phyloP scores from a whole-genome alignment of 2,888 invertebrate genomes.

The Caenorhabditis doughertyi region DNA sequence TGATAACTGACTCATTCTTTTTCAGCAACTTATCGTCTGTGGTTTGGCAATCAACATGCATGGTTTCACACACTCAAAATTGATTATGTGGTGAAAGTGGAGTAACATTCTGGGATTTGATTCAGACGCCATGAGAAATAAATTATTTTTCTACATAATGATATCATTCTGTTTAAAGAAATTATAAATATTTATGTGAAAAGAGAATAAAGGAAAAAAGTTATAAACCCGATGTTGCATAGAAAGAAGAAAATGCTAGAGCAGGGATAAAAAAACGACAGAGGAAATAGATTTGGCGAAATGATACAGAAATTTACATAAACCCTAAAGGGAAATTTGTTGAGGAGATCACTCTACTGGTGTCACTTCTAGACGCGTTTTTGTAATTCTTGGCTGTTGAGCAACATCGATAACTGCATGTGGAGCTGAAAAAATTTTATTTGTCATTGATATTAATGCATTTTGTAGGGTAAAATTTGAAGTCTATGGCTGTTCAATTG shows the following conservation, averaged over 20 bases:
- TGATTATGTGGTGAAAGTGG: constrained; percentile 56
- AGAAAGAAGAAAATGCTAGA: constrained; percentile 21
- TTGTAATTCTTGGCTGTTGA: constrained; percentile 55
- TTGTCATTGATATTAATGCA: neutral
- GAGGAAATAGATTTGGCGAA: constrained; percentile 1
- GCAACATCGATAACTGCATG: constrained; percentile 53
- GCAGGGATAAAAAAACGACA: neutral
- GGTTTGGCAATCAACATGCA: constrained; percentile 81
- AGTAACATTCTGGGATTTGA: neutral
- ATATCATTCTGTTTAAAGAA: constrained; percentile 18
- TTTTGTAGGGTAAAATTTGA: too few species aligned
- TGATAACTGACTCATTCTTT: constrained; percentile 18
- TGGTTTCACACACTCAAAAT: constrained; percentile 80
- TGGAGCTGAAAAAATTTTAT: constrained; percentile 35
- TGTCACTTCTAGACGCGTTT: constrained; percentile 56
- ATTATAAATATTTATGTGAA: neutral
- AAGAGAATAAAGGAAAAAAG: neutral
- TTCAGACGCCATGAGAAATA: constrained; percentile 15
- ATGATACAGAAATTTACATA: constrained; percentile 33
- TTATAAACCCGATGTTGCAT: neutral
- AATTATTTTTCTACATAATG: constrained; percentile 5
- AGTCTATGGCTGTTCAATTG: too few species aligned
- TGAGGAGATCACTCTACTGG: constrained; percentile 60
- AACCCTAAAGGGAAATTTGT: neutral
- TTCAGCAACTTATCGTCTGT: constrained; percentile 73